A percentile compares a stretch with the other conserved stretches of the same genome.
These are phyloP conservation scores for Amphiura filiformis DNA, from an alignment of 35 echinoderm and acorn worm species.

Conservation along the genomic window DNA sequence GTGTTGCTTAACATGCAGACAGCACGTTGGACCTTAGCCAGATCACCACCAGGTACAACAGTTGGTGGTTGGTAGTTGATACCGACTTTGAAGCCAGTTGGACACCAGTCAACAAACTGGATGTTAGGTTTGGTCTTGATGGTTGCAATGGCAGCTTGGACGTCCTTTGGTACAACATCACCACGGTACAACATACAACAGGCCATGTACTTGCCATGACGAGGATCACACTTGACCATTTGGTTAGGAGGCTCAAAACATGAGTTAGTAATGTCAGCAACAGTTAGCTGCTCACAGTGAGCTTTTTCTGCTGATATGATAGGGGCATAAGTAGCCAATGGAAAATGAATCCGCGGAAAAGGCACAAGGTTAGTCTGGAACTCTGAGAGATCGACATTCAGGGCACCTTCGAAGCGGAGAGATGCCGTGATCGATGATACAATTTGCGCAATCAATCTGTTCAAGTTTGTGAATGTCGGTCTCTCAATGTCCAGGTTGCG, in stretches of 20 bases:
- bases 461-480: too few species aligned
- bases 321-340: too few species aligned
- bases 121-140: slow-evolving; percentile 67
- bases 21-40: slow-evolving; percentile 58
- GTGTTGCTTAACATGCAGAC: slow-evolving; percentile 73
- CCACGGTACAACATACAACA: slow-evolving; percentile 65
- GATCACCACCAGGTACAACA: slow-evolving; percentile 52
- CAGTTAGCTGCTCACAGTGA: too few species aligned
- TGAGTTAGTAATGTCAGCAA: too few species aligned
- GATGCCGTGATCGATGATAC: too few species aligned
- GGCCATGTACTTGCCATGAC: slow-evolving; percentile 78
- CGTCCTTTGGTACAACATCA: slow-evolving; percentile 77
- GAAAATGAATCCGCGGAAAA: too few species aligned
- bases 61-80: slow-evolving; percentile 74
- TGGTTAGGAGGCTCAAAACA: slow-evolving; percentile 63
- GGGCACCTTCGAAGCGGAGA: too few species aligned
- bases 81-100: slow-evolving; percentile 71
- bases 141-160: slow-evolving; percentile 66
- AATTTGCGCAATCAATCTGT: too few species aligned
- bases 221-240: slow-evolving; percentile 59
- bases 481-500: too few species aligned
- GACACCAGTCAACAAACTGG: slow-evolving; percentile 72
- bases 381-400: too few species aligned
- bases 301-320: too few species aligned
- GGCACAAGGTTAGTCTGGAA: too few species aligned